Percentiles rank a stretch among this genome's conserved stretches.
These are phyloP conservation scores for Apodemia duryi DNA, from an alignment of 2,888 invertebrate species.

Conservation along the genomic window DNA sequence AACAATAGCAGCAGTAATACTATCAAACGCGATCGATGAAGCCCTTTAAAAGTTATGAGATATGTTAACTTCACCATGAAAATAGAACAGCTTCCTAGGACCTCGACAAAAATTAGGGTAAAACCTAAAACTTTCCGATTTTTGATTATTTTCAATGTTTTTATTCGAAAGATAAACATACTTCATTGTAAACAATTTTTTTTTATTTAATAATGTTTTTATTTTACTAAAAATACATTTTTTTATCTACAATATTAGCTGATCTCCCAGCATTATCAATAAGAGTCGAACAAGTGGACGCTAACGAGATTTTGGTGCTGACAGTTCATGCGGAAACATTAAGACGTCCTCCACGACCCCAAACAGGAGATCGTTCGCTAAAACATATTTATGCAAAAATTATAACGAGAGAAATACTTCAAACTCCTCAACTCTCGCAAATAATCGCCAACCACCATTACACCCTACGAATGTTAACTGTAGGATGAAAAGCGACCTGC, in stretches of 20 bases:
- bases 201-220: too few species aligned
- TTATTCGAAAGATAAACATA: too few species aligned
- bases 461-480: slow-evolving; percentile 49
- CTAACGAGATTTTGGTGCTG: slow-evolving; percentile 51
- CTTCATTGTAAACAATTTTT: too few species aligned
- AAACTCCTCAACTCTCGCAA: slow-evolving; percentile 41
- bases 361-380: slow-evolving; percentile 49
- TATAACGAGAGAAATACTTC: slow-evolving; percentile 65
- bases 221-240: too few species aligned
- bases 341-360: slow-evolving; percentile 46
- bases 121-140: too few species aligned
- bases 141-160: too few species aligned
- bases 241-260: background rate
- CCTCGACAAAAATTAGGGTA: too few species aligned
- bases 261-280: background rate
- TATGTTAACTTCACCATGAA: too few species aligned
- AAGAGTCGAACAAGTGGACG: slow-evolving; percentile 21
- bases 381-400: slow-evolving; percentile 71
- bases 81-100: too few species aligned
- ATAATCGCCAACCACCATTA: slow-evolving; percentile 51
- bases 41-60: too few species aligned
- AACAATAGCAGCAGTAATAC: too few species aligned
- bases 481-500: slow-evolving; percentile 54
- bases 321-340: slow-evolving; percentile 63
- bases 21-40: too few species aligned